Conservation (phyloP, 2,888 invertebrate species). For the Melangyna quadrimaculata region DNA sequence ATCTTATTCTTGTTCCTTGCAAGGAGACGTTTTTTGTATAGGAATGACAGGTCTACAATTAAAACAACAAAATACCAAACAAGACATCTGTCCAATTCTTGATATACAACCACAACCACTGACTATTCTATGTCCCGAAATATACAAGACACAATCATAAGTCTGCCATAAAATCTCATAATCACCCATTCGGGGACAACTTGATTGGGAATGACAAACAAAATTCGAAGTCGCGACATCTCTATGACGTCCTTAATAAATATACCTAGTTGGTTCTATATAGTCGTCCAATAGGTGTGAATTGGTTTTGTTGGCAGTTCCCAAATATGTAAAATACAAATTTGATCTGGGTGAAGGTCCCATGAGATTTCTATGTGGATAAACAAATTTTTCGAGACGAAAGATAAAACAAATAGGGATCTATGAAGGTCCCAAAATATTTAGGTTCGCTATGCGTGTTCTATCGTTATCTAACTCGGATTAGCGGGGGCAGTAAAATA, state of each 20-base stretch:
- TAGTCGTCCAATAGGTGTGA: slow-evolving; percentile 53
- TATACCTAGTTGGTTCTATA: too few species aligned
- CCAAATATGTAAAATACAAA: slow-evolving; percentile 53
- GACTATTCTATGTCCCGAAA: neutral
- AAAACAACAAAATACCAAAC: neutral
- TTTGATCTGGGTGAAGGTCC: slow-evolving; percentile 68
- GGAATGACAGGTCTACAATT: slow-evolving; percentile 32
- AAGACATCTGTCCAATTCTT: slow-evolving; percentile 53
- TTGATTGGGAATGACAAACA: slow-evolving; percentile 24
- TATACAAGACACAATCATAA: slow-evolving; percentile 16
- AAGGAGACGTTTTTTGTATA: neutral
- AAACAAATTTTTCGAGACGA: neutral
- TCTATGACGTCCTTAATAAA: neutral
- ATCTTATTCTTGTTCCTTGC: slow-evolving; percentile 5
- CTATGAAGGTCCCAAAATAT: neutral
- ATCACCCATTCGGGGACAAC: slow-evolving; percentile 58
- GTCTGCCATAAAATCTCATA: slow-evolving; percentile 50
- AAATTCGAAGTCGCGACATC: slow-evolving; percentile 3
- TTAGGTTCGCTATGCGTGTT: slow-evolving; percentile 10
- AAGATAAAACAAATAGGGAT: neutral
- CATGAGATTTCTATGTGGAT: slow-evolving; percentile 8
- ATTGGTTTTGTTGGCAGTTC: slow-evolving; percentile 44
- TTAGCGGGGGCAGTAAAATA: slow-evolving; percentile 69
- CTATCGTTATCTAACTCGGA: slow-evolving; percentile 58
- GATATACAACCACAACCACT: slow-evolving; percentile 34